A percentile compares a stretch with the other conserved stretches of the same genome.
These are phyloP conservation scores for Anagrus nilaparvatae DNA, from an alignment of 1,140 invertebrate genomes.

Conservation along the genomic window DNA sequence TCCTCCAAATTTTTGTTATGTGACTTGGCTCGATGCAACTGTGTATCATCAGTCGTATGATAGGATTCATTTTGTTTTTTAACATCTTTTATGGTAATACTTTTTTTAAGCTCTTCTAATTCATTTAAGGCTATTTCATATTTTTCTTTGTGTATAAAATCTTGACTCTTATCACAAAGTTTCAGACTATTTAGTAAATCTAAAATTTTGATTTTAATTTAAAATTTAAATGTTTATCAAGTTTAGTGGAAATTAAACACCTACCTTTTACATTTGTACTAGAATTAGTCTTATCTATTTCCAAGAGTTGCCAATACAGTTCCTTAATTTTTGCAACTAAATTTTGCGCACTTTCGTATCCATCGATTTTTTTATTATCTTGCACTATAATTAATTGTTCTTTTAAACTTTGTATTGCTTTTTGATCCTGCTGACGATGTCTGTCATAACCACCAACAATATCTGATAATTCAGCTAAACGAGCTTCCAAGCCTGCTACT, in stretches of 20 bases:
- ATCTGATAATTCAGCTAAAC: slow-evolving; percentile 68
- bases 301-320: slow-evolving; percentile 26
- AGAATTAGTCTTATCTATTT: slow-evolving; percentile 31
- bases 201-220: slow-evolving; percentile 18
- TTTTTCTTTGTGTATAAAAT: slow-evolving; percentile 40
- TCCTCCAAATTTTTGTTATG: slow-evolving; percentile 55
- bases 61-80: slow-evolving; percentile 25
- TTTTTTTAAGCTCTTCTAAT: slow-evolving; percentile 38
- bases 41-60: slow-evolving; percentile 26
- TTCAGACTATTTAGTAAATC: slow-evolving; percentile 28
- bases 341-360: slow-evolving; percentile 25
- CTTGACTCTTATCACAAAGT: slow-evolving; percentile 23
- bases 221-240: slow-evolving; percentile 3
- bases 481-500: slow-evolving; percentile 65
- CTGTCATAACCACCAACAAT: slow-evolving; percentile 72
- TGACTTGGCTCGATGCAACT: slow-evolving; percentile 42
- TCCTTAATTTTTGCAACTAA: slow-evolving; percentile 30
- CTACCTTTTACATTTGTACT: slow-evolving; percentile 29
- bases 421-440: slow-evolving; percentile 60
- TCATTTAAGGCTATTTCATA: slow-evolving; percentile 39
- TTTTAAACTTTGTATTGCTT: slow-evolving; percentile 62
- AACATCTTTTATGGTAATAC: neutral
- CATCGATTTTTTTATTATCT: slow-evolving; percentile 24
- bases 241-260: neutral
- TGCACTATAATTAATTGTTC: slow-evolving; percentile 37